A percentile compares a stretch with the other conserved stretches of the same genome.
Evolutionary conservation across 2,797 vertebrate genomes (phyloP).

Genomic region (Sarcoramphus papa): DNA sequence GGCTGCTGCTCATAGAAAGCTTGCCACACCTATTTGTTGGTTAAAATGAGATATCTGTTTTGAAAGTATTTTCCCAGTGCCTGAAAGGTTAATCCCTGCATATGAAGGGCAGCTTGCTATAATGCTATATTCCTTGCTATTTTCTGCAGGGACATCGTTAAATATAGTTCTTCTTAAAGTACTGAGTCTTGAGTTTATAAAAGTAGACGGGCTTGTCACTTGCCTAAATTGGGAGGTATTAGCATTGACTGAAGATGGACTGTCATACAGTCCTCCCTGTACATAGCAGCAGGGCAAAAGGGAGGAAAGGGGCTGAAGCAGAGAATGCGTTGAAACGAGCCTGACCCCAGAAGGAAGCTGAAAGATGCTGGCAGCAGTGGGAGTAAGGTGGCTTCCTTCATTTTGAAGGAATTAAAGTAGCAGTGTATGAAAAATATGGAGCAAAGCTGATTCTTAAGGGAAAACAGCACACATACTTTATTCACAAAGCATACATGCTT

Average conservation of each 20-base stretch:
- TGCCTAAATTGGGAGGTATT: not conserved
- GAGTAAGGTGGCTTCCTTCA: not conserved
- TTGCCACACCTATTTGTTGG: not conserved
- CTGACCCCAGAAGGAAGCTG: not conserved
- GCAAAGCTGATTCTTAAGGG: not conserved
- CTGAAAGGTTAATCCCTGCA: not conserved
- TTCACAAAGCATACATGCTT: not conserved
- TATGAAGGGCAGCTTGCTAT: not conserved
- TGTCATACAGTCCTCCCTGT: not conserved
- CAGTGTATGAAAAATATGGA: not conserved
- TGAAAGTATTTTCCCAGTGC: not conserved
- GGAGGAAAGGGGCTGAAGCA: not conserved
- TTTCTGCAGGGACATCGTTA: not conserved
- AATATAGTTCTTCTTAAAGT: not conserved
- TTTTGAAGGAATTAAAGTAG: not conserved
- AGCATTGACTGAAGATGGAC: not conserved
- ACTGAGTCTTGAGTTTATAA: not conserved
- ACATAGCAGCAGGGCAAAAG: accelerated
- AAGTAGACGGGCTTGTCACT: not conserved
- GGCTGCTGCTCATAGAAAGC: not conserved
- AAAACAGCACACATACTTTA: not conserved
- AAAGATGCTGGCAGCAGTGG: not conserved
- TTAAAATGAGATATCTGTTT: not conserved
- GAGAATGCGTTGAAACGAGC: not conserved
- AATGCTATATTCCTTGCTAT: not conserved